A percentile compares a stretch with the other conserved stretches of the same genome.
Conservation (phyloP, 1,140 invertebrate genomes). For the Neelides sp. region DNA sequence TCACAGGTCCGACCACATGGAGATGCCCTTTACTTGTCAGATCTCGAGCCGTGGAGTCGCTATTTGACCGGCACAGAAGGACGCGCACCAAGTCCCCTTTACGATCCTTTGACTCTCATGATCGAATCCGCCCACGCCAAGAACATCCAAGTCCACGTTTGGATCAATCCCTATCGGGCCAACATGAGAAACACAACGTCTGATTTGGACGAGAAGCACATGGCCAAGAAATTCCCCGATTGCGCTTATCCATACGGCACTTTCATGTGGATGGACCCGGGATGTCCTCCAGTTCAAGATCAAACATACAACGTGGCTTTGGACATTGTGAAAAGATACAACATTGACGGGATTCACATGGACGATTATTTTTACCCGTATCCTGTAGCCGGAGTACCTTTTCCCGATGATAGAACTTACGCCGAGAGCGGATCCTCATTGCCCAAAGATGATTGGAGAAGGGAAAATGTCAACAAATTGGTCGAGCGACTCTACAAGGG, state of each 20-base stretch:
- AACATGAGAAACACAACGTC: slow-evolving; percentile 1
- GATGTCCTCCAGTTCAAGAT: slow-evolving; percentile 15
- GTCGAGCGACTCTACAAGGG: slow-evolving; percentile 12
- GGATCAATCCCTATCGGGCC: slow-evolving; percentile 29
- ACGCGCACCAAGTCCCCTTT: slow-evolving; percentile 11
- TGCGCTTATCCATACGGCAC: slow-evolving; percentile 19
- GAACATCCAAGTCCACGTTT: slow-evolving; percentile 27
- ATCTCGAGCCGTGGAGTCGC: slow-evolving; percentile 26
- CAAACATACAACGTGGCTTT: slow-evolving; percentile 16
- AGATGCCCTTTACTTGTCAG: slow-evolving; percentile 23
- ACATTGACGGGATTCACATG: slow-evolving; percentile 29
- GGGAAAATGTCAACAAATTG: slow-evolving; percentile 27
- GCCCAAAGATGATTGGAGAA: slow-evolving; percentile 18
- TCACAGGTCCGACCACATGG: slow-evolving; percentile 19
- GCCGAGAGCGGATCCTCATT: slow-evolving; percentile 8
- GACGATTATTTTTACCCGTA: slow-evolving; percentile 30
- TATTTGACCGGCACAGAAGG: slow-evolving; percentile 24
- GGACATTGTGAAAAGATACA: slow-evolving; percentile 21
- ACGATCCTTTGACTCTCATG: slow-evolving; percentile 21
- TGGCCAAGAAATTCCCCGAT: slow-evolving; percentile 19
- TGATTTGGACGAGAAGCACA: slow-evolving; percentile 22
- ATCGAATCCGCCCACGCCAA: slow-evolving; percentile 18
- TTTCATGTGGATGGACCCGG: slow-evolving; percentile 27
- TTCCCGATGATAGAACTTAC: slow-evolving; percentile 22
- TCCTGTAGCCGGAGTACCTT: slow-evolving; percentile 13